Percentiles rank a stretch among this genome's conserved stretches.
Evolutionary conservation across 2,797 vertebrate species (phyloP).

Genomic region (Arrhamphus sclerolepis): DNA sequence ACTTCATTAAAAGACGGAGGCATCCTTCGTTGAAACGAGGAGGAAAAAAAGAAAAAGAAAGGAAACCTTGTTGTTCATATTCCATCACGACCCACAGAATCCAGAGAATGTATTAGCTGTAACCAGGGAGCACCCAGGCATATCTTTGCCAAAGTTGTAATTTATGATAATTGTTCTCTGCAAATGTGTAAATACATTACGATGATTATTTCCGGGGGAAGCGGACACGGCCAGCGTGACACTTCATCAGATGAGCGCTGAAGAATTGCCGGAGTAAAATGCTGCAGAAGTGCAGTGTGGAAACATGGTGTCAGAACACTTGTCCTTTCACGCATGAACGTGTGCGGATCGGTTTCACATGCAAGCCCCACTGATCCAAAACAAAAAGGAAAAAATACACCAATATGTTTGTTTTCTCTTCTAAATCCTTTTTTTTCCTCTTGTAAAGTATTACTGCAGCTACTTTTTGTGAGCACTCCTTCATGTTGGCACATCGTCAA

Average conservation of each 20-base stretch:
- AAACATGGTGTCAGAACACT: constrained; percentile 36
- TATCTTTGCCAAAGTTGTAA: constrained; percentile 52
- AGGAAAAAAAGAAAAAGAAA: constrained; percentile 10
- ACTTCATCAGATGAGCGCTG: constrained; percentile 46
- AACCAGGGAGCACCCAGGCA: constrained; percentile 45
- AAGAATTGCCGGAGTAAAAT: constrained; percentile 21
- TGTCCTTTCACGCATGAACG: constrained; percentile 39
- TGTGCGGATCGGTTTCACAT: background rate
- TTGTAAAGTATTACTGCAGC: no score
- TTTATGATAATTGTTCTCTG: constrained; percentile 70
- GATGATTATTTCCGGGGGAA: constrained; percentile 54
- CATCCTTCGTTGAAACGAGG: constrained; percentile 34
- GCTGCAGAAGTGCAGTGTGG: constrained; percentile 9
- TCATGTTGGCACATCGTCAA: no score
- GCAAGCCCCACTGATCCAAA: background rate
- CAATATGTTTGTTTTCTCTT: background rate
- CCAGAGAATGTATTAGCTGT: constrained; percentile 52
- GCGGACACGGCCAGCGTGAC: constrained; percentile 4
- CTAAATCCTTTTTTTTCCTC: no score
- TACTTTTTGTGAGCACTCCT: no score
- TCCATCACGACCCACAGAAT: constrained; percentile 46
- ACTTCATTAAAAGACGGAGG: constrained; percentile 70
- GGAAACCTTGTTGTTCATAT: constrained; percentile 49
- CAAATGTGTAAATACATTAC: constrained; percentile 59
- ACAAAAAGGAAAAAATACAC: background rate